Base-by-base conservation (phyloP, 2,797 vertebrate genomes). In the Xiphorhynchus erythropygius region DNA sequence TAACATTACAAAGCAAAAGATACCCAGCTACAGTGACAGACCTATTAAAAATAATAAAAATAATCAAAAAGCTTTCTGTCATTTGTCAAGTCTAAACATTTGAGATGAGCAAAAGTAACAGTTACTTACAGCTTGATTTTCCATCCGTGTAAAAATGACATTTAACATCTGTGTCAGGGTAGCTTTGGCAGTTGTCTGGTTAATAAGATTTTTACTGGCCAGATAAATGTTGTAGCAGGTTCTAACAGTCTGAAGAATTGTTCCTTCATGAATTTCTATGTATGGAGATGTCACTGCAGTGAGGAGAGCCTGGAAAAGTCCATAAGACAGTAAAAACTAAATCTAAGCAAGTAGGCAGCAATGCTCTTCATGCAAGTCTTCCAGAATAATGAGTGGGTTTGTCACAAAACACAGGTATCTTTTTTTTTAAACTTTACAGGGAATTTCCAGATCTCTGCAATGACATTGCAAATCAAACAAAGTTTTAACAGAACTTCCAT, bases 171-270 rank as follows among this genome's bases (percentile, higher is more conserved):
- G 99, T 3, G 99, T 99, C 74, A 99, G 98, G 2, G 99, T 99
- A 94, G 99, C 99, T 97, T 99, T 99, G 76, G 99, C 99, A 4
- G 99, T 99, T 92, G 99, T 99, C 97, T 99, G 99, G 98, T 99
- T 99, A 98, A 99, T 99, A 97, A 99, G 99, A 97, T 99, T 99
- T 97, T 99, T 99, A 97, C 99, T 99, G 97, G 99, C 99, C 97
- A 99, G 97, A 97, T 99, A 99, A 97, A 99, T 99, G 98, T 99
- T 99, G 96, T 99, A 99, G 97, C 99, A 99, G 46, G 99, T 99
- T 94, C 99, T 98, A 94, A 99, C 99, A 1, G 99, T 99, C 83
- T 99, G 98, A 47, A 99, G 99, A 90, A 99, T 98, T 2, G 99
- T 99, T 89, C 99, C 99, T 97, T 99, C 99, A 0, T 99, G 99